Base-by-base conservation (phyloP, 2,797 vertebrate genomes). In the Melanotaenia maccullochi region DNA sequence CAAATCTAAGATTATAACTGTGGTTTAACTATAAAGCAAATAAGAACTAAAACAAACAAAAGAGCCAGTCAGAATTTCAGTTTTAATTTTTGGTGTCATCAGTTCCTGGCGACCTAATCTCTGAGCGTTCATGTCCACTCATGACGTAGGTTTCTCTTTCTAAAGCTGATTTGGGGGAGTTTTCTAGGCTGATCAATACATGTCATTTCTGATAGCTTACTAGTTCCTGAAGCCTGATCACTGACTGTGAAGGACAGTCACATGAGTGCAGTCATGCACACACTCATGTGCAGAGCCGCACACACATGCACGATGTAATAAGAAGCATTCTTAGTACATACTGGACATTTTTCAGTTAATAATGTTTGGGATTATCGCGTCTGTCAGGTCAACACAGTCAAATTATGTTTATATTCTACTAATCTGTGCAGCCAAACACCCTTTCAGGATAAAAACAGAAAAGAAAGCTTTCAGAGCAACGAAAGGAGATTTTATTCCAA, bases 201-300 rank as follows among this genome's bases (percentile, higher is more conserved):
- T 87, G 90, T 86, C 86, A 88, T 81, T 83, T 65, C 64, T 76
- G 57, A 90, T 93, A 22, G 64, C 49, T 61, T 16, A 22, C 40
- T 13, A 75, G 78, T 70, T 67, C 67, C 80, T 89, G 90, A 91
- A 75, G 74, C 82, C 87, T 89, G 90, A 87, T 71, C 90, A 90
- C 7, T 92, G 87, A 90, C 65, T 89, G 90, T 93, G 91, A 93
- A 93, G 92, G 92, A 80, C 92, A 85, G 79, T 80, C 82, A 84
- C 88, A 86, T 52, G 72, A 81, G 65, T 25, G 42, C 75, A 64
- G 67, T 28, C 79, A 71, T 24, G 35, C 69, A 69, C 49, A 73
- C 62, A 78, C 22, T 9, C 52, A 56, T 13, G 60, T 65, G 47
- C 69, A 64, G 8, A n/a, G 44, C 51, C 22, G 1, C 22, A 2